Percentiles rank a stretch among this genome's conserved stretches.
These are phyloP conservation scores for Cephalopachus bancanus DNA, from an alignment of 2,797 vertebrate genomes.

Conservation along the genomic window DNA sequence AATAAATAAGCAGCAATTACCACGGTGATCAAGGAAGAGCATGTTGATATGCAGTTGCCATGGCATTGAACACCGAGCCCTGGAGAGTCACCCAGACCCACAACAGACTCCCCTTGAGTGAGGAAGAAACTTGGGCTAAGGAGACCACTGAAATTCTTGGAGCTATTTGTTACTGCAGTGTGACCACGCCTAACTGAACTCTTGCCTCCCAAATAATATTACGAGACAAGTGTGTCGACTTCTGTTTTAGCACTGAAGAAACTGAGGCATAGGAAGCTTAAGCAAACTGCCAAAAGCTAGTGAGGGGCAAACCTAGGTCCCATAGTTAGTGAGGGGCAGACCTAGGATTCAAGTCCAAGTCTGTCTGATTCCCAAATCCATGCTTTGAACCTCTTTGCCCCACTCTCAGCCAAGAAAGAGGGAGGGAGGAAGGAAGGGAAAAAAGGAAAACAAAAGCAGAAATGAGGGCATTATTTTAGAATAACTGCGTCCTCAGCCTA, in stretches of 20 bases:
- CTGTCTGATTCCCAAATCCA: not conserved
- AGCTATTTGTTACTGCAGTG: not conserved
- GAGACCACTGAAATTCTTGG: not conserved
- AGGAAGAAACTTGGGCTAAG: not conserved
- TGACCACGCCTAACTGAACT: not conserved
- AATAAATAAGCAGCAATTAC: not conserved
- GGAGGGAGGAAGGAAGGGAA: not conserved
- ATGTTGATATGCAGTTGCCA: not conserved
- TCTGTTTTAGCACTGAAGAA: not conserved
- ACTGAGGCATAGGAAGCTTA: not conserved
- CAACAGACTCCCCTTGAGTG: not conserved
- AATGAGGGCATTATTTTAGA: not conserved
- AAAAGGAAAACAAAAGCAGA: not conserved
- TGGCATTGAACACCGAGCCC: not conserved
- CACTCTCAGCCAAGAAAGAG: not conserved
- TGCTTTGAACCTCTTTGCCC: not conserved
- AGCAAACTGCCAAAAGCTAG: not conserved
- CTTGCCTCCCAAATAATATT: not conserved
- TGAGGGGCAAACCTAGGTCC: not conserved
- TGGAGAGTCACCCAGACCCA: not conserved
- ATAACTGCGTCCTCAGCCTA: not conserved
- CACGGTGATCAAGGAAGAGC: not conserved
- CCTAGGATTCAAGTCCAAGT: not conserved
- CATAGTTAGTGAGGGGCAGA: not conserved
- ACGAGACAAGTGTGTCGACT: not conserved